Percentiles rank a stretch among this genome's conserved stretches.
These are phyloP conservation scores for Euplagia quadripunctaria DNA, from an alignment of 2,888 invertebrate genomes.

Conservation along the genomic window DNA sequence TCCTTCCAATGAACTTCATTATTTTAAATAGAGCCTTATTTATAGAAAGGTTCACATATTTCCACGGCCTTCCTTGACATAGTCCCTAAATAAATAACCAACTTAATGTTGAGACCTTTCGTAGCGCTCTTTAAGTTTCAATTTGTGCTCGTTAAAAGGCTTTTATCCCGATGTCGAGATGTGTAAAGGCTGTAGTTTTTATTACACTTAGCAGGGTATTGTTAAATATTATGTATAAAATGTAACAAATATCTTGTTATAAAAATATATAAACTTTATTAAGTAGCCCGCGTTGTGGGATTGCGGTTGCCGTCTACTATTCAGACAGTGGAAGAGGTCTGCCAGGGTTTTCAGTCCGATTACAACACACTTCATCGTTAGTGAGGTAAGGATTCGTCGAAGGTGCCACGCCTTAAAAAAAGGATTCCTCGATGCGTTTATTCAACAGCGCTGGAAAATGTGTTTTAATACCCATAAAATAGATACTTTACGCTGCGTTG, in stretches of 20 bases:
- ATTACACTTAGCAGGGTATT: neutral
- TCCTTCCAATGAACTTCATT: slow-evolving; percentile 2
- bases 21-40: neutral
- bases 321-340: neutral
- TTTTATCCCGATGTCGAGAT: slow-evolving; percentile 3
- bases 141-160: slow-evolving; percentile 25
- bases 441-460: neutral
- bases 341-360: neutral
- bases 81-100: slow-evolving; percentile 30
- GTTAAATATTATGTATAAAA: neutral
- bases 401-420: neutral
- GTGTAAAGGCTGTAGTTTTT: neutral
- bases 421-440: neutral
- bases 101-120: slow-evolving; percentile 19
- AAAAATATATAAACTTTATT: neutral
- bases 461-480: neutral
- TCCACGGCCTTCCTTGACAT: neutral
- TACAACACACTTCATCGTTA: neutral
- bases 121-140: slow-evolving; percentile 20
- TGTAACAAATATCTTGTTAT: neutral
- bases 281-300: too few relatives aligned
- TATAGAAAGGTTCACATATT: neutral
- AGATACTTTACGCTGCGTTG: neutral
- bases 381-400: neutral
- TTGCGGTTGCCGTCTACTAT: neutral